Base-by-base conservation (phyloP, 2,888 invertebrate species). In the Macaria liturata region DNA sequence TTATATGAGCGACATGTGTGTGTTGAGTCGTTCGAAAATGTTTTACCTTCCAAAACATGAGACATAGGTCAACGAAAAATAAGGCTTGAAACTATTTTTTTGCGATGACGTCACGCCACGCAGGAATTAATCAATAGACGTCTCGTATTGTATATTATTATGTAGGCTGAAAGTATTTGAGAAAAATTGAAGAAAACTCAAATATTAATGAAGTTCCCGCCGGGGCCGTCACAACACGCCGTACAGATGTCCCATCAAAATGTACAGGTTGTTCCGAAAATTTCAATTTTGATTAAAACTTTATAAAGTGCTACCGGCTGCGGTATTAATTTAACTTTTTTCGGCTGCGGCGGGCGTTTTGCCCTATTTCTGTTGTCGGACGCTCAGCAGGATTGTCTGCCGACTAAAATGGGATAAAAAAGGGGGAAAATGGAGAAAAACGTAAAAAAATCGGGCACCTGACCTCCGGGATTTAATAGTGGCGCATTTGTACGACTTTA, bases 241-340 rank as follows among this genome's bases (percentile, higher is more conserved):
- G 34, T 37, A 37, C 34, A 37, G 20, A 20, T 20, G 20, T 20
- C 20, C 40, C 51, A 51, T 59, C 50, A 51, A 43, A 50, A 54
- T 56, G 47, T 57, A 57, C 53, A 54, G 49, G 62, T 63, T 67
- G 65, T 65, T 57, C 66, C 64, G 62, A 72, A 71, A 76, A 75
- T 70, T 73, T 63, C 72, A 80, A 75, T 80, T 79, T 80, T 78
- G 78, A 81, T 80, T 76, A 81, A 81, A 82, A 80, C 76, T 83
- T 80, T 70, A 67, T 70, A 74, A 75, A 68, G 71, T 70, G 69
- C 49, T 72, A 68, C 62, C 62, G 67, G 62, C 60, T 65, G 49
- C 59, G 52, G 73, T 72, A 81, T 82, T 83, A 78, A 83, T 83
- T 81, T 80, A 83, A 83, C 80, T 83, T 84, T 81, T 78, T 74